phyloP scores from a whole-genome alignment of 2,797 vertebrate genomes.

The Neopelma chrysocephalum region DNA sequence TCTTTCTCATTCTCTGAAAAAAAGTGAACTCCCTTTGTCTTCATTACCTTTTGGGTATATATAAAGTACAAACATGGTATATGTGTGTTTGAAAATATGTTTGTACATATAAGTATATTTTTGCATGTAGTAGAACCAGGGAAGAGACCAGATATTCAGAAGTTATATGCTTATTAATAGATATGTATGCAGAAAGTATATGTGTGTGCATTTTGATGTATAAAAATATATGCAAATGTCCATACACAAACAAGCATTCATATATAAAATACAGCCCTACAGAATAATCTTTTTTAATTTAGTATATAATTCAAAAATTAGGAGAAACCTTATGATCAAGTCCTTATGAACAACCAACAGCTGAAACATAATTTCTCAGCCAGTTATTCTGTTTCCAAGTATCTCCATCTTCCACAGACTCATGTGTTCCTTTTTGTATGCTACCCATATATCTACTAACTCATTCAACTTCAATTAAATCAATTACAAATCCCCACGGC shows the following conservation, averaged over 20 bases:
- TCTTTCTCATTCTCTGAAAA: background rate
- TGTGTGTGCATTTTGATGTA: background rate
- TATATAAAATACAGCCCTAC: background rate
- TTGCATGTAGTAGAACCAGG: background rate
- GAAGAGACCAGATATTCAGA: background rate
- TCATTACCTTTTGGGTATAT: background rate
- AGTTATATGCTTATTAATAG: background rate
- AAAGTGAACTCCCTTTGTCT: background rate
- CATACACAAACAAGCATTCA: background rate
- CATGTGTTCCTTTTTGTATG: slow-evolving; percentile 20
- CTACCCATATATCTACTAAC: slow-evolving; percentile 22
- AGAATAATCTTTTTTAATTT: background rate
- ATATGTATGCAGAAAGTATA: background rate
- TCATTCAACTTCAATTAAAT: slow-evolving; percentile 59
- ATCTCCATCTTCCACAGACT: background rate
- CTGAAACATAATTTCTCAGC: background rate
- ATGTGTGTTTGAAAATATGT: background rate
- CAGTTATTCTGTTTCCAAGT: background rate
- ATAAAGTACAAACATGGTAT: background rate
- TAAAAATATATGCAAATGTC: background rate
- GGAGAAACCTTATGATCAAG: background rate
- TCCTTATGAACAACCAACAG: background rate
- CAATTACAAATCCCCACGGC: slow-evolving; percentile 59
- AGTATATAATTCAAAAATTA: background rate
- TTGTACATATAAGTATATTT: background rate